phyloP scores from a whole-genome alignment of 1,140 invertebrate species.

The Calephelis virginiensis region DNA sequence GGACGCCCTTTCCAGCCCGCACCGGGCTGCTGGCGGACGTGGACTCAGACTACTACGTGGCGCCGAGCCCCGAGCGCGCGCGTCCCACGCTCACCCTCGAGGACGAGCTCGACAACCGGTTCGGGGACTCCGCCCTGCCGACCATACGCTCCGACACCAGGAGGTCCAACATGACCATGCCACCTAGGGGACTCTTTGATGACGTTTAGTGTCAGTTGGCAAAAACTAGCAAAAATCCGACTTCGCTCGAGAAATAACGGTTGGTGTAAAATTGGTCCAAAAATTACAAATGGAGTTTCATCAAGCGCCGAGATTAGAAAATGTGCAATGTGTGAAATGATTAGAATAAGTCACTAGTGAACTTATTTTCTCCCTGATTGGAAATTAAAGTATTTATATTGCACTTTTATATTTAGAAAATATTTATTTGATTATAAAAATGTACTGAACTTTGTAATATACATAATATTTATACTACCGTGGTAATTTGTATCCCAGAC shows the following conservation, averaged over 20 bases:
- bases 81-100: conserved; percentile 66
- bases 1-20: conserved; percentile 69
- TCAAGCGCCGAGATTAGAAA: too few species aligned
- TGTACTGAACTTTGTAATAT: too few species aligned
- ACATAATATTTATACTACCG: too few species aligned
- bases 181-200: conserved; percentile 90
- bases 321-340: neutral
- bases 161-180: conserved; percentile 80
- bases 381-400: too few species aligned
- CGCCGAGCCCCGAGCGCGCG: conserved; percentile 54
- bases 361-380: too few species aligned
- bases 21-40: conserved; percentile 75
- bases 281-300: too few species aligned
- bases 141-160: conserved; percentile 64
- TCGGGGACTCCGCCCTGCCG: conserved; percentile 80
- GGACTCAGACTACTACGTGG: conserved; percentile 76
- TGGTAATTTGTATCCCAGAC: too few species aligned
- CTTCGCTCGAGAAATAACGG: too few species aligned
- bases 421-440: too few species aligned
- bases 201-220: conserved; percentile 73
- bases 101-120: conserved; percentile 81
- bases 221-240: neutral
- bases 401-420: too few species aligned
- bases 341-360: too few species aligned
- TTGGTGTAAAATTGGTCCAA: too few species aligned